Evolutionary conservation across 1,140 invertebrate genomes (phyloP), one percentile per base, ranked within the genome.

Genomic region (Leptopilina clavipes): DNA sequence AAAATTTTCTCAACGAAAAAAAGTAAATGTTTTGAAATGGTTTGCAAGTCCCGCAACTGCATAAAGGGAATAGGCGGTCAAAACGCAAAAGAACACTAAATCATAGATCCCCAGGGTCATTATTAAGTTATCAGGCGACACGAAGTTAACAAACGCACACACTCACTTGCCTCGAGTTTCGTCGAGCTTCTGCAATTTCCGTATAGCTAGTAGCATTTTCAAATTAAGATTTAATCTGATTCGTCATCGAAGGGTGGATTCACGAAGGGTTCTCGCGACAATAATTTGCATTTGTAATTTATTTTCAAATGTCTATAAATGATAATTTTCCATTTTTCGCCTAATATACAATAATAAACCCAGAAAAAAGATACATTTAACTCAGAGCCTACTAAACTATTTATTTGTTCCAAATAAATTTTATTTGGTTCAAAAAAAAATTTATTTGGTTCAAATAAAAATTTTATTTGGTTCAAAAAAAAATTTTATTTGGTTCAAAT

Each of bases 171-270:
- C 73, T 31, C 37, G 44, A 74, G 73, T 59, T 22, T 44, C 73
- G 56, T 70, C 73, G 56, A 73, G 48, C 76, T 74, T 74, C 73
- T 72, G 72, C 82, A 84, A 82, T 84, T 84, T 82, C 78, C 78
- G 79, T 45, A 52, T 52, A 76, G 79, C 82, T 74, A 81, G 72
- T 72, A 79, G 76, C 75, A 71, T 84, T 82, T 76, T 77, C 76
- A 81, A 86, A 87, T 82, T 82, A 86, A 86, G 84, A 86, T 86
- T 76, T 77, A 79, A 81, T 81, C 81, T 74, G 75, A 85, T 84
- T 85, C 75, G 77, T 79, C 75, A 85, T 83, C 82, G 78, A 80
- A 83, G 77, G 82, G 77, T 71, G 77, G 75, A 73, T 76, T 77
- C 25, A 37, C 37, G 40, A 65, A 17, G 54, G 73, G 52, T 74